Base-by-base conservation (phyloP, 2,113 vertebrate genomes). In the Ictidomys tridecemlineatus region DNA sequence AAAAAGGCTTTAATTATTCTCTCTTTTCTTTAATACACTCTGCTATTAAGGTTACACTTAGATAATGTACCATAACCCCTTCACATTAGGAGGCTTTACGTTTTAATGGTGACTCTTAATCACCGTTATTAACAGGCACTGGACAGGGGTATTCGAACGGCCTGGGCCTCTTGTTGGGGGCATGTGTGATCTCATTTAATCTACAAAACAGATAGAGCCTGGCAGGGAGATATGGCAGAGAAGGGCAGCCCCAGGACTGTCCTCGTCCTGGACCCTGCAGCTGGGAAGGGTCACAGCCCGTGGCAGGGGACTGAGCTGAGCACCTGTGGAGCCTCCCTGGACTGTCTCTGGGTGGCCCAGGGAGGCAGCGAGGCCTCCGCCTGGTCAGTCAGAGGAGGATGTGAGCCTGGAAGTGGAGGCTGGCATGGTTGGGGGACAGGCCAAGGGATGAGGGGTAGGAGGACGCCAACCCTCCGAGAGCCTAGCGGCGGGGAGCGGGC, bases 41-140 rank as follows among this genome's bases (percentile, higher is more conserved):
- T 39, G 32, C 26, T 37, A 51, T 48, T 45, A 65, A 48, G 32
- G 51, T 92, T 76, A 5, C n/a, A 51, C 58, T 85, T 93, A 94
- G 58, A 70, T 65, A 42, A 32, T 9, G 9, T 61, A 14, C 42
- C 18, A 1, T 58, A 56, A 73, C 73, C 53, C 32, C 88, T 83
- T 58, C 61, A 76, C 32, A 56, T 92, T 16, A 18, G 53, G 61
- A 90, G 76, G 69, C 45, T 67, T 87, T 13, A 16, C 39, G n/a
- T 82, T 93, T 91, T 76, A 48, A 61, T 69, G 42, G 51, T 34
- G 74, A 11, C 58, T 91, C 42, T 70, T 42, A 63, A 63, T 95
- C 28, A 32, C 16, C 14, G 3, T 37, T 79, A 48, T 37, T 80
- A 79, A 73, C 72, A 70, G 92, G 58, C 73, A 82, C 17, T 53